These are phyloP conservation scores for Probaryconus sp. DNA, from an alignment of 1,140 invertebrate genomes.

Conservation along the genomic window DNA sequence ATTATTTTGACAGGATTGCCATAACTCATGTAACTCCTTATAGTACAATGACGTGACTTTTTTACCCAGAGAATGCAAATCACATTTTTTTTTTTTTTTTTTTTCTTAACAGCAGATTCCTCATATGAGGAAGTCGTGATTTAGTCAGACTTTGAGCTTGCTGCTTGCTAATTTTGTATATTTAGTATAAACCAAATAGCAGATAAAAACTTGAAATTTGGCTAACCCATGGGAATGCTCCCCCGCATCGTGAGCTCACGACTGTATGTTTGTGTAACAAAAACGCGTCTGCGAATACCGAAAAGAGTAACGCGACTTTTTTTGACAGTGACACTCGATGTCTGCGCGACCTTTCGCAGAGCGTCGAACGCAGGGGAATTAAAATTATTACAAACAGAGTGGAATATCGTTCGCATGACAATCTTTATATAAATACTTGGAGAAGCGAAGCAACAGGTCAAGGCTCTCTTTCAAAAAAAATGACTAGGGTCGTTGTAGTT, in stretches of 20 bases:
- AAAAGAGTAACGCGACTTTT: conserved; percentile 42
- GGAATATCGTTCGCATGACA: conserved; percentile 41
- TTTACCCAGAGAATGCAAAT: too few species aligned
- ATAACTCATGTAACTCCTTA: too few species aligned
- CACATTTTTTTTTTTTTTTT: too few species aligned
- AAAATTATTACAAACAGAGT: conserved; percentile 56
- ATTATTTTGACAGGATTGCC: too few species aligned
- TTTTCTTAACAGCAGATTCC: conserved; percentile 29
- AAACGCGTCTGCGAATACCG: conserved; percentile 61
- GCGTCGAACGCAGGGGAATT: conserved; percentile 20
- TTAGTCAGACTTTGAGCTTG: conserved; percentile 2
- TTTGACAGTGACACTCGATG: conserved; percentile 9
- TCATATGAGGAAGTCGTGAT: conserved; percentile 34
- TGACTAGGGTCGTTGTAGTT: conserved; percentile 1
- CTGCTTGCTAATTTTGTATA: conserved; percentile 25
- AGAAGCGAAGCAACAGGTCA: conserved; percentile 14
- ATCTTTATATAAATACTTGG: conserved; percentile 44
- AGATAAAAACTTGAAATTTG: too few species aligned
- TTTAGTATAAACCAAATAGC: conserved; percentile 25
- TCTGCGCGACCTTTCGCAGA: conserved; percentile 18
- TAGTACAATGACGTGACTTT: too few species aligned
- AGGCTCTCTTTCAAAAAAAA: conserved; percentile 24
- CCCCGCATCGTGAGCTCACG: conserved; percentile 56
- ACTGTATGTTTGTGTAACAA: conserved; percentile 35
- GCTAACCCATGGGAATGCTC: conserved; percentile 56